Evolutionary conservation across 2,797 vertebrate species (phyloP).

Genomic region (Sebastes iracundus): DNA sequence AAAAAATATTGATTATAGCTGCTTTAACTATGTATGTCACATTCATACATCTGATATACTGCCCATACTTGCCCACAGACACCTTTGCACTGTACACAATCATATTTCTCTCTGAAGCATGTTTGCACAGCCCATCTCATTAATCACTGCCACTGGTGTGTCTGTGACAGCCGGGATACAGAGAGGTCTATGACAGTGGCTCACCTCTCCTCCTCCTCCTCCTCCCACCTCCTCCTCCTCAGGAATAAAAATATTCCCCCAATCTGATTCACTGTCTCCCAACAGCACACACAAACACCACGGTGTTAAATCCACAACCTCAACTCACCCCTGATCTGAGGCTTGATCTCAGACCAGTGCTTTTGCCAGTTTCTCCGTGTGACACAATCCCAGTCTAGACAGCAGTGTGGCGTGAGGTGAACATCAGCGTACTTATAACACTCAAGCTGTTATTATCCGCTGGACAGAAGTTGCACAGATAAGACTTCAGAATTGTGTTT

Average conservation of each 20-base stretch:
- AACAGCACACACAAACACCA: background rate
- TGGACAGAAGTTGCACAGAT: background rate
- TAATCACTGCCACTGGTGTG: constrained; percentile 67
- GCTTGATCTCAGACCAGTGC: background rate
- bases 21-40: background rate
- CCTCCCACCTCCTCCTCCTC: background rate
- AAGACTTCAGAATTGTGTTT: background rate
- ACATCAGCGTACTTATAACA: background rate
- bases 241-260: constrained; percentile 60
- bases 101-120: constrained; percentile 19
- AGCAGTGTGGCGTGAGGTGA: background rate
- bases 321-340: background rate
- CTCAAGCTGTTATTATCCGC: background rate
- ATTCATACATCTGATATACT: background rate
- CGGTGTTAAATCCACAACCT: background rate
- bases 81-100: constrained; percentile 9
- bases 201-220: constrained; percentile 54
- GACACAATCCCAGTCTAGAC: background rate
- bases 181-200: constrained; percentile 52
- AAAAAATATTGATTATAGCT: background rate
- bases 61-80: background rate
- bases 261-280: constrained; percentile 26
- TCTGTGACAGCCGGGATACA: constrained; percentile 65
- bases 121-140: constrained; percentile 54
- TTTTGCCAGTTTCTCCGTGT: background rate